Evolutionary conservation across 1,140 invertebrate species (phyloP).

Genomic region (Brachionus plicatilis): DNA sequence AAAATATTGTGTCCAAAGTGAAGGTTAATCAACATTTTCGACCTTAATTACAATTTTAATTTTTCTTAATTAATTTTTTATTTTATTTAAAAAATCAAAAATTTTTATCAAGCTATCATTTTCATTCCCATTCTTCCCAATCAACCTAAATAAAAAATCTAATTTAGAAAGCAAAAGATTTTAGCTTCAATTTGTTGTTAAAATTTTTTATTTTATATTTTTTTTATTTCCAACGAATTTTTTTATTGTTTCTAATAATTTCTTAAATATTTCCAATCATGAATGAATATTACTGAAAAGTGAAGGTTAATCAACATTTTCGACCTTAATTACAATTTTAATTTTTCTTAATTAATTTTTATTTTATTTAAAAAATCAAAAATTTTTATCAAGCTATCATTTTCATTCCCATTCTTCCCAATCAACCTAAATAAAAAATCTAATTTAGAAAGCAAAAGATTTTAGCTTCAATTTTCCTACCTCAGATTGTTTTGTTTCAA

Average conservation of each 20-base stretch:
- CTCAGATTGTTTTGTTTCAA: neutral
- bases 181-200: neutral
- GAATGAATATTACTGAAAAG: no score
- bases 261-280: no score
- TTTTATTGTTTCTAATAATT: no score
- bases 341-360: neutral
- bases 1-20: no score
- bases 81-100: neutral
- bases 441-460: neutral
- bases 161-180: neutral
- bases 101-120: neutral
- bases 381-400: neutral
- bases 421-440: neutral
- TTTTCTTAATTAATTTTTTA: neutral
- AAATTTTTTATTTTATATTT: no score
- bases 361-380: neutral
- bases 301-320: no score
- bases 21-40: no score
- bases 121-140: slow-evolving; percentile 24
- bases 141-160: neutral
- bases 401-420: slow-evolving; percentile 25
- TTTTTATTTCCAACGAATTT: no score
- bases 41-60: no score
- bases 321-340: no score
- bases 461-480: neutral